Percentiles rank a stretch among this genome's conserved stretches.
phyloP scores from a whole-genome alignment of 2,888 invertebrate species.

The Orthosia incerta region DNA sequence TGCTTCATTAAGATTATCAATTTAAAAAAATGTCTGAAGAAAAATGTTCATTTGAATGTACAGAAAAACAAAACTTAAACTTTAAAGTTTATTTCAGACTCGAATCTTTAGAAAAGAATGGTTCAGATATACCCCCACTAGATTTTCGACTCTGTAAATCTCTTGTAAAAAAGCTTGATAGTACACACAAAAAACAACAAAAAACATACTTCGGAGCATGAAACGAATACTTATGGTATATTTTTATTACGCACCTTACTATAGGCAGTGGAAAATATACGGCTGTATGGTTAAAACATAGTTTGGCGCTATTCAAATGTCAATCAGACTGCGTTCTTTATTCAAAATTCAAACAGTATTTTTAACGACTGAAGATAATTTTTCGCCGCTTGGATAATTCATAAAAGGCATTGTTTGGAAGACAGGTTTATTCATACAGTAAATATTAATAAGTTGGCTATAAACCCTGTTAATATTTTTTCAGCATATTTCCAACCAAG shows the following conservation, averaged over 20 bases:
- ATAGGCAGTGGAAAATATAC: neutral
- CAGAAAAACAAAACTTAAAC: neutral
- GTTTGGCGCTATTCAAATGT: constrained; percentile 37
- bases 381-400: neutral
- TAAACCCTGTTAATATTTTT: neutral
- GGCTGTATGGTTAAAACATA: constrained; percentile 28
- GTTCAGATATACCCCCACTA: too few relatives aligned
- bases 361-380: constrained; percentile 7
- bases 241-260: constrained; percentile 1
- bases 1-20: constrained; percentile 21
- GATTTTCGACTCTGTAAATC: neutral
- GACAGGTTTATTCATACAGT: neutral
- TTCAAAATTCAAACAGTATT: constrained; percentile 27
- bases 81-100: neutral
- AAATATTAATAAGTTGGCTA: neutral
- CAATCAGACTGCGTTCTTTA: constrained; percentile 36
- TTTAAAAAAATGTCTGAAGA: neutral
- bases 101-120: neutral
- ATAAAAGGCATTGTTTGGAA: constrained; percentile 3
- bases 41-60: neutral
- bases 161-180: neutral
- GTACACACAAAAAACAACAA: neutral
- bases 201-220: neutral
- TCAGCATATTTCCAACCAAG: neutral
- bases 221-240: neutral